Evolutionary conservation across 2,113 vertebrate species (phyloP).

Genomic region (Montifringilla adamsi): DNA sequence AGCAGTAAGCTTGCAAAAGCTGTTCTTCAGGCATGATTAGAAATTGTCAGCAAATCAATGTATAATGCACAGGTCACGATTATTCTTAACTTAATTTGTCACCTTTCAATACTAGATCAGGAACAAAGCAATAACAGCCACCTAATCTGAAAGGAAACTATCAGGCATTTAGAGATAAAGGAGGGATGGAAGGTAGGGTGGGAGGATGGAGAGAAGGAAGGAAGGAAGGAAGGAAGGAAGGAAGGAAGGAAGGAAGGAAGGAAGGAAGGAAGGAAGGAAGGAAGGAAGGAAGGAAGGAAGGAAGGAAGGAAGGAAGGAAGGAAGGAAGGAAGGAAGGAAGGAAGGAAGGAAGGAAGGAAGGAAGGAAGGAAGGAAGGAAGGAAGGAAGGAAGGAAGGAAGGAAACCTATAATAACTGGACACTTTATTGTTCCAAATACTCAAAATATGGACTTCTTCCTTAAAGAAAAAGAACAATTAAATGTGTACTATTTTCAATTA

Average conservation of each 20-base stretch:
- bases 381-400: background rate
- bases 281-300: no score
- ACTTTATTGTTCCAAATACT: background rate
- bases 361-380: no score
- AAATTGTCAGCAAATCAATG: background rate
- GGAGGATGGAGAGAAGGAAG: background rate
- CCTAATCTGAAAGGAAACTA: background rate
- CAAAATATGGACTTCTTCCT: background rate
- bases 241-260: background rate
- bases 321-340: background rate
- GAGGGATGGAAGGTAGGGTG: background rate
- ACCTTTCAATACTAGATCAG: background rate
- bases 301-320: background rate
- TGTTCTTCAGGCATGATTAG: background rate
- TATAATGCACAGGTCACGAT: background rate
- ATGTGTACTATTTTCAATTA: background rate
- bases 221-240: background rate
- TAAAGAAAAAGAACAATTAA: background rate
- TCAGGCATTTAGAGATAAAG: background rate
- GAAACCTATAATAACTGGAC: no score
- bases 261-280: no score
- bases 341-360: no score
- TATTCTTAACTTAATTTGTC: background rate
- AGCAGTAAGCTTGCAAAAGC: background rate
- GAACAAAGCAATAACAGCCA: background rate